Base-by-base conservation (phyloP, 2,888 invertebrate species). In the Sphaerolaimus hirsutus region DNA sequence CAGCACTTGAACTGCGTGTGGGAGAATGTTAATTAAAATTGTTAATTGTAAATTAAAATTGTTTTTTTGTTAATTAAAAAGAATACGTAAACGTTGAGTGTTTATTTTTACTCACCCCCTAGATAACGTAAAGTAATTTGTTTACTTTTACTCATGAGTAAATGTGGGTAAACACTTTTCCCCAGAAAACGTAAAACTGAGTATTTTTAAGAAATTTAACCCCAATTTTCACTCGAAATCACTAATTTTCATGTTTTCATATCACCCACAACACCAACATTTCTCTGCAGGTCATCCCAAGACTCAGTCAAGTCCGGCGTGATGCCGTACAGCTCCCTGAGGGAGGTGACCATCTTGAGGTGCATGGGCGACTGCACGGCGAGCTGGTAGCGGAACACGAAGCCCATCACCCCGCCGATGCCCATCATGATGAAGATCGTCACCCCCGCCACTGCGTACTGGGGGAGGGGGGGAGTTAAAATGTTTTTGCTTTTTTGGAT, bases 331-430 rank as follows among this genome's bases (percentile, higher is more conserved):
- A 60, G 49, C 48, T 60, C 59, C 24, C 56, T 49, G 4, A 59
- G 51, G 0, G 60, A 60, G 3, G 60, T 58, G 17, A 53, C 50
- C 58, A 60, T 58, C 51, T 61, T 60, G 44, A 61, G 51, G 49
- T 60, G 53, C 29, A 60, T 47, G 17, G 59, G 58, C n/a, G 55
- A 58, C 43, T 54, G 55, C 29, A 54, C 46, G 14, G 47, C 51
- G 37, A 58, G 44, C 49, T 61, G 58, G 24, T 53, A 52, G 19
- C 55, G 53, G 48, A 60, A 60, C n/a, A 61, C 60, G 35, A 59
- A 55, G 29, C 60, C 60, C 55, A 60, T 60, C 19, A 59, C 49
- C 19, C 60, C 60, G 24, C 58, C 60, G 43, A 60, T 54, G 35
- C 57, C 50, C 12, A 60, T 48, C 58, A 61, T 59, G 17, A 60